Base-by-base conservation (phyloP, 1,140 invertebrate genomes). In the Drosophila bipectinata region DNA sequence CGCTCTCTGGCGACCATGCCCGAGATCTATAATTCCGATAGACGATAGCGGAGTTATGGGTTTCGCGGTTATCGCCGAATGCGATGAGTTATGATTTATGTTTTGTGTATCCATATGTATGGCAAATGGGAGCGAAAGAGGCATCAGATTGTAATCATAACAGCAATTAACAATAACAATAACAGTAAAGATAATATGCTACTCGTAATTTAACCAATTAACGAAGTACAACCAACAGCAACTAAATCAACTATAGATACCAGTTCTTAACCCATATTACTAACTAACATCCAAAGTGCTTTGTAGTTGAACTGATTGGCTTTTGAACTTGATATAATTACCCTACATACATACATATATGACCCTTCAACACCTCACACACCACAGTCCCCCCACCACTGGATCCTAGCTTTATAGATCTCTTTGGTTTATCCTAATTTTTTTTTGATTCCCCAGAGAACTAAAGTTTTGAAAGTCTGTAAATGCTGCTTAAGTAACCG, bases 111-210 rank as follows among this genome's bases (percentile, higher is more conserved):
- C 82, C 82, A 82, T 71, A 71, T 87, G 87, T 90, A 88, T 85
- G 85, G 85, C 85, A 90, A 91, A 89, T 91, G 89, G 89, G 89
- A 91, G 89, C 81, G 89, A 91, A 91, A 91, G 89, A 91, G 84
- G 85, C 80, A 90, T 91, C 89, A 91, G 89, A 91, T 91, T 85
- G 73, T 85, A 85, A 85, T 87, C 82, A 75, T 72, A 78, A 78
- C 53, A 69, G 72, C 52, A 79, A 64, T 56, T 21, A 75, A 76
- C 59, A 69, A 32, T 59, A 69, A 24, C 47, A 74, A 68, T 64
- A 76, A 69, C 39, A 55, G 41, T 63, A 76, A 68, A 59, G 53
- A 58, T 55, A 63, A 44, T 44, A 44, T 55, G 54, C 61, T 72
- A 56, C 66, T 64, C 64, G 74, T 54, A 67, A 57, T 55, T 56